Percentiles rank a stretch among this genome's conserved stretches.
Conservation (phyloP, 1,140 invertebrate species). For the Temnothorax nylanderi region DNA sequence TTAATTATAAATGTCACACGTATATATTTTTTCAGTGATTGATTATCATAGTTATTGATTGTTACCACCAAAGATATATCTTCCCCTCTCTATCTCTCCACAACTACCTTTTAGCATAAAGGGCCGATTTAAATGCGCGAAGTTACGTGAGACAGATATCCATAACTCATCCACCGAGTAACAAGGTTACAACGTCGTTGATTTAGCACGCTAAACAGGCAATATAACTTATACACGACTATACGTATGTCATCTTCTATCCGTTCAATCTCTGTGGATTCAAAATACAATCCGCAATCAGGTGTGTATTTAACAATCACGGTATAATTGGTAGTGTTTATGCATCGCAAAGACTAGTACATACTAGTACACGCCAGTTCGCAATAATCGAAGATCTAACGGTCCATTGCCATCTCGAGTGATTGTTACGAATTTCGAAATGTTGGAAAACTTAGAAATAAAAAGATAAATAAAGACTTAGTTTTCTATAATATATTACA, state of each 20-base stretch:
- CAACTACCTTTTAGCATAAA: constrained; percentile 33
- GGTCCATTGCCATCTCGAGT: neutral
- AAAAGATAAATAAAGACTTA: neutral
- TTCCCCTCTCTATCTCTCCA: neutral
- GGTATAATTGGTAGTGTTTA: constrained; percentile 2
- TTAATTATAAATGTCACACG: neutral
- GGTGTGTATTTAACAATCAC: constrained; percentile 16
- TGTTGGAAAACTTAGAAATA: neutral
- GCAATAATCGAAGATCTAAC: neutral
- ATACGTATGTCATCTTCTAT: constrained; percentile 6
- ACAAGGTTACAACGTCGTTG: constrained; percentile 29
- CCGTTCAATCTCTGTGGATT: neutral
- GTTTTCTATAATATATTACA: neutral
- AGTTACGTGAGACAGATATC: constrained; percentile 48
- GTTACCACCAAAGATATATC: neutral
- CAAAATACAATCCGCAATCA: neutral
- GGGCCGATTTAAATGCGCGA: constrained; percentile 20
- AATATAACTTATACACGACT: constrained; percentile 15
- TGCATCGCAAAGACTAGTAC: neutral
- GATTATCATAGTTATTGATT: constrained; percentile 11
- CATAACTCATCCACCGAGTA: constrained; percentile 31
- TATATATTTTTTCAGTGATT: neutral
- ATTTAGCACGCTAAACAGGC: constrained; percentile 33
- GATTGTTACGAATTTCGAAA: neutral
- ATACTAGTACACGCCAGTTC: neutral